These are phyloP conservation scores for Morone saxatilis DNA, from an alignment of 2,113 vertebrate genomes.

Conservation along the genomic window DNA sequence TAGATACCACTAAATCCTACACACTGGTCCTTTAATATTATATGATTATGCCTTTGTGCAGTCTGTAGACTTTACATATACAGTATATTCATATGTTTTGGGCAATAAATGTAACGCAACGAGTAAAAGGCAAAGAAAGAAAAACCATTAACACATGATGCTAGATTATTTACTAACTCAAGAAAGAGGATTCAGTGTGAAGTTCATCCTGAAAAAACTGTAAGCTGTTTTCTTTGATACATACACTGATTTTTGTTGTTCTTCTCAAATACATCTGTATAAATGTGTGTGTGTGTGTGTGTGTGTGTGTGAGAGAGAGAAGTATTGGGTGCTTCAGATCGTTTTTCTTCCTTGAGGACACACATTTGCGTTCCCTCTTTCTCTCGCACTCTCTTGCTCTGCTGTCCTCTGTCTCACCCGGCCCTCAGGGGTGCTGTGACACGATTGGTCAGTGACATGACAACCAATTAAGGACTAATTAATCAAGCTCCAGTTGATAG, in stretches of 20 bases:
- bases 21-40: too few relatives aligned
- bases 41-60: background rate
- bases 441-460: conserved; percentile 72
- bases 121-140: too few relatives aligned
- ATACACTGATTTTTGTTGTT: background rate
- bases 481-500: conserved; percentile 81
- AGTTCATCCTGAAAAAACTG: background rate
- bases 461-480: conserved; percentile 82
- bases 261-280: background rate
- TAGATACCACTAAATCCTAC: too few relatives aligned
- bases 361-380: background rate
- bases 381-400: conserved; percentile 3
- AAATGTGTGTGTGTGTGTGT: background rate
- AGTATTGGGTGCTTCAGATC: background rate
- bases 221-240: background rate
- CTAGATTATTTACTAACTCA: too few relatives aligned
- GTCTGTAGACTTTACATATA: background rate
- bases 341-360: conserved; percentile 4
- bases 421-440: conserved; percentile 67
- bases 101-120: too few relatives aligned
- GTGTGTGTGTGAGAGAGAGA: background rate
- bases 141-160: too few relatives aligned
- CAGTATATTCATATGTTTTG: too few relatives aligned
- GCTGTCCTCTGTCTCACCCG: conserved; percentile 68
- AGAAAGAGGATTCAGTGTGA: background rate